Conservation (phyloP, 1,140 invertebrate genomes). For the Paraescarpia echinospica region DNA sequence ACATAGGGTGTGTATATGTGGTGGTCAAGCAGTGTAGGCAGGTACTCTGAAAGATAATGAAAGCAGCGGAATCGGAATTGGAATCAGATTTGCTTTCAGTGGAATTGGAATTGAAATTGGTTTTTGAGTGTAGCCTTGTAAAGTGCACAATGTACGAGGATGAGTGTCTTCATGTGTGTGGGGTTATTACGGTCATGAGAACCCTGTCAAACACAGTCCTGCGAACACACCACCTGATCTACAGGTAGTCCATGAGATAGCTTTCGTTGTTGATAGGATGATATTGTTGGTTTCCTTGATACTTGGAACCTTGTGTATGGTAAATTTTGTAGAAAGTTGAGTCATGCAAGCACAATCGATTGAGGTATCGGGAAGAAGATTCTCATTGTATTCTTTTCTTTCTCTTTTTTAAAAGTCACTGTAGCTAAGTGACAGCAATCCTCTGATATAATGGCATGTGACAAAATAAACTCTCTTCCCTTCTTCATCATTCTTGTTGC, state of each 20-base stretch:
- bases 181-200: not conserved
- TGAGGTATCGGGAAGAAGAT: too few species aligned
- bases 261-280: not conserved
- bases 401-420: not conserved
- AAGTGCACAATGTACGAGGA: too few species aligned
- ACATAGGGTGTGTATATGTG: too few species aligned
- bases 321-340: not conserved
- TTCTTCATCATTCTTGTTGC: not conserved
- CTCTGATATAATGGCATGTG: too few species aligned
- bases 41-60: too few species aligned
- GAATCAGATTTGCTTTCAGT: too few species aligned
- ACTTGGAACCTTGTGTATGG: not conserved
- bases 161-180: too few species aligned
- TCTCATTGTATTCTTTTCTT: not conserved
- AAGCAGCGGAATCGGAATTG: too few species aligned
- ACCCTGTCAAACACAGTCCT: not conserved
- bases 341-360: too few species aligned
- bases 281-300: not conserved
- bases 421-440: not conserved
- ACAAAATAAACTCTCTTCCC: not conserved
- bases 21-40: too few species aligned
- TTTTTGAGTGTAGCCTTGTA: too few species aligned
- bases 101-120: too few species aligned
- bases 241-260: not conserved
- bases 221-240: not conserved